Percentiles rank a stretch among this genome's conserved stretches.
Conservation (phyloP, 2,113 vertebrate genomes). For the Acanthochromis polyacanthus region DNA sequence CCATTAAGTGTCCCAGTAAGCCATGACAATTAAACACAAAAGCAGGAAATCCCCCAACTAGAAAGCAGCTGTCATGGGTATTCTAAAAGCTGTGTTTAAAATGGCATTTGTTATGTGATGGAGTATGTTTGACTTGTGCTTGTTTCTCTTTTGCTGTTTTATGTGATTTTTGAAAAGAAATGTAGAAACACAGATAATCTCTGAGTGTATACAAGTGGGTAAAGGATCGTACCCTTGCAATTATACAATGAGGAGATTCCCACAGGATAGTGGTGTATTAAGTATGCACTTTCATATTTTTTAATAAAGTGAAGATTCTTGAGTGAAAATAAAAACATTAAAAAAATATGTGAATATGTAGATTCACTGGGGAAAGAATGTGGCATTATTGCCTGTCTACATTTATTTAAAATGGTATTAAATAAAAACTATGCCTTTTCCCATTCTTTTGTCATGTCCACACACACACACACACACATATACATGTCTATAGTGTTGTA, state of each 20-base stretch:
- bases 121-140: too few species aligned
- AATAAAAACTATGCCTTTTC: background rate
- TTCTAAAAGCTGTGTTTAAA: too few species aligned
- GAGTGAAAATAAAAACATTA: conserved; percentile 6
- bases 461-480: background rate
- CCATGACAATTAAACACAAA: too few species aligned
- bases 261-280: background rate
- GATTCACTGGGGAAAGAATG: background rate
- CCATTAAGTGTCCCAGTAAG: too few species aligned
- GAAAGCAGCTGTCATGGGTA: too few species aligned
- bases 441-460: background rate
- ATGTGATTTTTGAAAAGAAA: too few species aligned
- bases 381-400: conserved; percentile 1
- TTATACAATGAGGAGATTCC: background rate
- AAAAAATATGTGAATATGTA: background rate
- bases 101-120: too few species aligned
- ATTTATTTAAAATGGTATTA: conserved; percentile 10
- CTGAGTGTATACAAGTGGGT: background rate
- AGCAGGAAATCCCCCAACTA: too few species aligned
- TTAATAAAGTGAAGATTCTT: conserved; percentile 3
- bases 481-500: background rate
- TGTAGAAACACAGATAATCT: conserved; percentile 5
- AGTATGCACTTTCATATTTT: conserved; percentile 14
- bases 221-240: background rate
- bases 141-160: too few species aligned